phyloP scores from a whole-genome alignment of 2,888 invertebrate species.

The Lissocephala sabroskyi region DNA sequence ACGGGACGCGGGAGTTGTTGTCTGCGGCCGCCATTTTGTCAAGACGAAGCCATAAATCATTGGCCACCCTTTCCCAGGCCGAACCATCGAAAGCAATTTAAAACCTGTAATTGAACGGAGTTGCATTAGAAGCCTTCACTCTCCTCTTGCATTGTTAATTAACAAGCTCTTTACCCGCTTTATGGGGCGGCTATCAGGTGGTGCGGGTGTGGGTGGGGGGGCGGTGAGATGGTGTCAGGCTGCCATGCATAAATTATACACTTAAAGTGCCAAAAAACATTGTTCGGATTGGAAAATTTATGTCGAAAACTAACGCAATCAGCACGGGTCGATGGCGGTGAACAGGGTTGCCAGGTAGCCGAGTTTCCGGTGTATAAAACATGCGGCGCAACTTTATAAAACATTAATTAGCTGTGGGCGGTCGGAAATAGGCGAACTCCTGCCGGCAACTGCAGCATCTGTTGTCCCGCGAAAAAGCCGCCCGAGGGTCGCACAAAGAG shows the following conservation, averaged over 20 bases:
- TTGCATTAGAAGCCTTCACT: background rate
- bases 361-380: background rate
- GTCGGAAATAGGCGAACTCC: too few relatives aligned
- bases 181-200: too few relatives aligned
- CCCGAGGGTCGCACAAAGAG: too few relatives aligned
- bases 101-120: slow-evolving; percentile 27
- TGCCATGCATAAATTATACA: slow-evolving; percentile 37
- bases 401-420: slow-evolving; percentile 50
- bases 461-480: too few relatives aligned
- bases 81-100: slow-evolving; percentile 8
- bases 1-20: slow-evolving; percentile 3
- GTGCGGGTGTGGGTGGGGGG: too few relatives aligned
- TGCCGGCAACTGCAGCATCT: too few relatives aligned
- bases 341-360: background rate
- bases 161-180: too few relatives aligned
- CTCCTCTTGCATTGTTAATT: slow-evolving; percentile 40
- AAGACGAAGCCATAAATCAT: slow-evolving; percentile 34
- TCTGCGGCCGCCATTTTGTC: slow-evolving; percentile 22
- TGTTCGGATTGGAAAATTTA: slow-evolving; percentile 28
- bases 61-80: background rate
- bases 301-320: slow-evolving; percentile 17
- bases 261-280: slow-evolving; percentile 19
- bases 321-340: too few relatives aligned
- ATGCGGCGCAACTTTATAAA: slow-evolving; percentile 15
- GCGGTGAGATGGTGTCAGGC: too few relatives aligned